Conservation (phyloP, 2,797 vertebrate genomes). For the Pantherophis alleghaniensis region DNA sequence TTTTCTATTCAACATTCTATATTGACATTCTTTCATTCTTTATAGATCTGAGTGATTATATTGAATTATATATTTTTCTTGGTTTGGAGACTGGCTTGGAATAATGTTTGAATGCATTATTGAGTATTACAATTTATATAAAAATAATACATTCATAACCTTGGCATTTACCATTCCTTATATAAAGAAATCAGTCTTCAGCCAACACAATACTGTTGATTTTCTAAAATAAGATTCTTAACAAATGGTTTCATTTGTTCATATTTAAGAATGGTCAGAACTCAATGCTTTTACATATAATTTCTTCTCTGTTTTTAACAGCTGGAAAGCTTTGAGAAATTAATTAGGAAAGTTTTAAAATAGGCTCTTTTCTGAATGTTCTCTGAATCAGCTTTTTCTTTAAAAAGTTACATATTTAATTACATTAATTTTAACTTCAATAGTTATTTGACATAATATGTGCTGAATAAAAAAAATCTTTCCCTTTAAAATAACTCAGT, state of each 20-base stretch:
- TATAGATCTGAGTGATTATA: not conserved
- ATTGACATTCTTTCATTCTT: not conserved
- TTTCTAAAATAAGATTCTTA: constrained; percentile 24
- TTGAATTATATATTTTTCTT: not conserved
- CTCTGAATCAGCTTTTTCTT: constrained; percentile 46
- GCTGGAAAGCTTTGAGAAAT: constrained; percentile 41
- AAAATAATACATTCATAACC: constrained; percentile 21
- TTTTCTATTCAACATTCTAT: not conserved
- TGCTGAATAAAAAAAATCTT: constrained; percentile 14
- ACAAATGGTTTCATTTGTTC: constrained; percentile 23
- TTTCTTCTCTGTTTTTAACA: constrained; percentile 40
- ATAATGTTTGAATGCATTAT: not conserved
- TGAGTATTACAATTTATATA: not conserved
- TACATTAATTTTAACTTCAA: constrained; percentile 36
- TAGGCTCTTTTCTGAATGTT: constrained; percentile 41
- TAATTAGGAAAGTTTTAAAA: constrained; percentile 25
- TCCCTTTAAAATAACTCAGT: constrained; percentile 32
- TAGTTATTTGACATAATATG: constrained; percentile 33
- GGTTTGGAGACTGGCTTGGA: not conserved
- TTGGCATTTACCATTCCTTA: constrained; percentile 23
- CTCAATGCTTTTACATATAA: constrained; percentile 42
- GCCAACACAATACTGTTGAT: not conserved
- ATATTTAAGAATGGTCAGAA: not conserved
- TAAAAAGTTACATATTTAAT: constrained; percentile 40
- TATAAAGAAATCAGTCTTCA: not conserved